Conservation (phyloP, 2,888 invertebrate species). For the Leucania comma region DNA sequence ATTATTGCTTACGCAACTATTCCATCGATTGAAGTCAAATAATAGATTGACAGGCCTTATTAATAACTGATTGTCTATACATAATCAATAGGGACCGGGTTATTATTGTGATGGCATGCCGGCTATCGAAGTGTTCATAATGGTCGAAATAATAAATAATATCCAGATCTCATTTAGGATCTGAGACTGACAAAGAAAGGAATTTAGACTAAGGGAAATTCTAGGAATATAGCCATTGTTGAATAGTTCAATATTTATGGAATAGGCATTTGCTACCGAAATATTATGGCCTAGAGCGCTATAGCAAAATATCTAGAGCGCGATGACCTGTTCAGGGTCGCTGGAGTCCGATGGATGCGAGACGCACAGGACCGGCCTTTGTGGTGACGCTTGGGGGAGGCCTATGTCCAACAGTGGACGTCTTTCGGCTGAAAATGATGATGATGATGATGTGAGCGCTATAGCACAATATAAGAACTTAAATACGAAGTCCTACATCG, state of each 20-base stretch:
- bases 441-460: too few relatives aligned
- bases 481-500: too few relatives aligned
- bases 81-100: constrained; percentile 11
- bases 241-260: too few relatives aligned
- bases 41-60: constrained; percentile 21
- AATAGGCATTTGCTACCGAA: background rate
- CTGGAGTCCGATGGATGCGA: too few relatives aligned
- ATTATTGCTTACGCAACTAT: background rate
- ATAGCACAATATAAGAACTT: too few relatives aligned
- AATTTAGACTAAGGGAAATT: background rate
- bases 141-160: background rate
- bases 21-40: constrained; percentile 2
- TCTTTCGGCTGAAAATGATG: too few relatives aligned
- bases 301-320: too few relatives aligned
- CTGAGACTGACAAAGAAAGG: background rate
- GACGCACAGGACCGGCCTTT: too few relatives aligned
- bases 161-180: background rate
- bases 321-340: too few relatives aligned
- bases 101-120: constrained; percentile 11
- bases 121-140: constrained; percentile 17
- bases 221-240: background rate
- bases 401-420: too few relatives aligned
- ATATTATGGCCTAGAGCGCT: background rate
- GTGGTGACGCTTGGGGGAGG: too few relatives aligned
- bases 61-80: constrained; percentile 19